A percentile compares a stretch with the other conserved stretches of the same genome.
Conservation (phyloP, 2,797 vertebrate genomes). For the Aplochiton taeniatus region DNA sequence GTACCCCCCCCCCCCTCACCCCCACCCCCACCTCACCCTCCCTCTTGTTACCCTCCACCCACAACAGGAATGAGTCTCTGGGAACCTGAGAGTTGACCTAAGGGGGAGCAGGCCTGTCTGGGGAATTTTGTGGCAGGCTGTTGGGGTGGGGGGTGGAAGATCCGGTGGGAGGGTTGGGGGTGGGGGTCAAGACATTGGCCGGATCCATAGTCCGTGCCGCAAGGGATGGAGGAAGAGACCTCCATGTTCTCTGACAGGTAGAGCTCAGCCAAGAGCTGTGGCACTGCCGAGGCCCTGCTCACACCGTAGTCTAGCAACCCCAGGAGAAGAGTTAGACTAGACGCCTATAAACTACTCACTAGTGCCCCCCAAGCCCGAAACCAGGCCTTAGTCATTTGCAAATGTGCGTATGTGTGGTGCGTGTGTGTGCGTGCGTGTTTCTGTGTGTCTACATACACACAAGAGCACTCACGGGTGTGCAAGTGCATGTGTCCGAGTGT, state of each 20-base stretch:
- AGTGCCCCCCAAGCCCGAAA: conserved; percentile 71
- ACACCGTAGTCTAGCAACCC: conserved; percentile 67
- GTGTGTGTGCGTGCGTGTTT: conserved; percentile 34
- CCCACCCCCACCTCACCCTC: conserved; percentile 61
- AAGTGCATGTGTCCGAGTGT: conserved; percentile 38
- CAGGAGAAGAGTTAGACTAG: conserved; percentile 60
- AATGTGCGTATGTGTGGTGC: conserved; percentile 56
- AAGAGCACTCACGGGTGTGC: conserved; percentile 38
- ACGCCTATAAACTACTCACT: conserved; percentile 73
- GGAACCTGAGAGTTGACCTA: too few relatives aligned
- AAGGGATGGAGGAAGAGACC: conserved; percentile 2
- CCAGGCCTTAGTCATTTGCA: conserved; percentile 81
- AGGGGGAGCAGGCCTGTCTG: too few relatives aligned
- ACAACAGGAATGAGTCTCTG: conserved; percentile 5
- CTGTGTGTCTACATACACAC: conserved; percentile 28
- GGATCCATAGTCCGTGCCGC: not conserved
- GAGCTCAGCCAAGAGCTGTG: conserved; percentile 54
- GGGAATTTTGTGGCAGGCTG: too few relatives aligned
- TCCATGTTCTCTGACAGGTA: conserved; percentile 28
- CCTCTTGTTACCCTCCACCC: conserved; percentile 55
- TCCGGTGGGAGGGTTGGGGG: not conserved
- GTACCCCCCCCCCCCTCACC: conserved; percentile 57
- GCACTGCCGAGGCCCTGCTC: conserved; percentile 47
- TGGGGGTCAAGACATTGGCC: not conserved
- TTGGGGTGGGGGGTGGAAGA: conserved; percentile 11